Base-by-base conservation (phyloP, 2,888 invertebrate species). In the Nephrotoma guestfalica region DNA sequence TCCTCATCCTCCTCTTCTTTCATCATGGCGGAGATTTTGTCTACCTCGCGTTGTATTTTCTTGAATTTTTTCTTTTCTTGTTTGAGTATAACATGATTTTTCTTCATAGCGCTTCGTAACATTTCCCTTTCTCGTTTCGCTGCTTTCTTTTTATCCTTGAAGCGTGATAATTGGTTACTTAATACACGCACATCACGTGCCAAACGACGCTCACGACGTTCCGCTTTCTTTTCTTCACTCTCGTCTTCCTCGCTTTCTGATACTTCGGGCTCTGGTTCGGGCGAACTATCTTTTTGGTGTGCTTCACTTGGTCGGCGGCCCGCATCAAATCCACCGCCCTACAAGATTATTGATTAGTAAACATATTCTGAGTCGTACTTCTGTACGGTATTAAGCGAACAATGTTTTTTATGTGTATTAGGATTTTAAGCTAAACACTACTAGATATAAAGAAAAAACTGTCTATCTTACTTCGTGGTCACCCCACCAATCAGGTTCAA, bases 11-110 rank as follows among this genome's bases (percentile, higher is more conserved):
- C 95, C 2, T 94, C 94, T 89, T 96, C 96, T 89, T 95, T 96
- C 95, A 97, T 95, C 89, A 97, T 93, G 15, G 95, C 95, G 0
- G 97, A 97, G 97, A 97, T 97, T 92, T 97, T 97, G 89, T 97
- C 96, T 9, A 97, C 97, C 92, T 97, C 97, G 88, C 96, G 96
- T 90, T 97, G 96, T 83, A 97, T 91, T 88, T 94, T 94, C 90
- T 95, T 96, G 91, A 95, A 96, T 91, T 96, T 96, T 89, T 95
- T 95, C 89, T 96, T 96, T 89, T 96, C 97, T 71, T 95, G 57
- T 18, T 85, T 85, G 4, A 86, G 51, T 83, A 86, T 84, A n/a
- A 41, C 93, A 89, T 96, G 96, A 90, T 96, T 95, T 89, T 96
- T 96, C 89, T 96, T 96, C 90, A 97, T 94, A 87, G 96, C 94